phyloP scores from a whole-genome alignment of 1,140 invertebrate genomes.

The Drosophila equinoxialis region DNA sequence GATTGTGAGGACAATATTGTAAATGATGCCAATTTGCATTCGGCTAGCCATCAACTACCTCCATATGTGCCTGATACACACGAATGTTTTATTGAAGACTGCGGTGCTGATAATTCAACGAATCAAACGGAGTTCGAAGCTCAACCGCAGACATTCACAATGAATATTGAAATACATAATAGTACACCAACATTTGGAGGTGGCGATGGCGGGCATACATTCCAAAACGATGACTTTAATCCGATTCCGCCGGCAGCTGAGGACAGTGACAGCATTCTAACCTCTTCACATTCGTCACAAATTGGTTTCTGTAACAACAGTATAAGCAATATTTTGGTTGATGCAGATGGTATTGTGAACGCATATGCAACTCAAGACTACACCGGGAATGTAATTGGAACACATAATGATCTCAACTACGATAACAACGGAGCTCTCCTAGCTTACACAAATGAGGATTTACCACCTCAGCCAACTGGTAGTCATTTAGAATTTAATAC shows the following conservation, averaged over 20 bases:
- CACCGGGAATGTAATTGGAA: slow-evolving; percentile 61
- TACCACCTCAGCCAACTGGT: slow-evolving; percentile 77
- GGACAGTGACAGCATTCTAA: slow-evolving; percentile 73
- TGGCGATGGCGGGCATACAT: slow-evolving; percentile 62
- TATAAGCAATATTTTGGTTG: slow-evolving; percentile 54
- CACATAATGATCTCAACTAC: slow-evolving; percentile 77
- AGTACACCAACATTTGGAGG: slow-evolving; percentile 54
- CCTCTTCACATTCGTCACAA: slow-evolving; percentile 72
- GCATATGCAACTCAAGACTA: slow-evolving; percentile 60
- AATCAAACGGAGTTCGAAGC: slow-evolving; percentile 49
- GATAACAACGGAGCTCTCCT: slow-evolving; percentile 78
- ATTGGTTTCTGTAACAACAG: slow-evolving; percentile 53
- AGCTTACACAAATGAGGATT: slow-evolving; percentile 72
- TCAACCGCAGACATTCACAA: slow-evolving; percentile 70
- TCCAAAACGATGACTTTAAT: slow-evolving; percentile 69
- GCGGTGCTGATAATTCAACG: slow-evolving; percentile 50
- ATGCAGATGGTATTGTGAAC: slow-evolving; percentile 53
- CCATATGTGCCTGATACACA: slow-evolving; percentile 57
- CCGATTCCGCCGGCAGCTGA: slow-evolving; percentile 66
- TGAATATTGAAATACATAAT: slow-evolving; percentile 80
- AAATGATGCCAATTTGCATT: slow-evolving; percentile 80
- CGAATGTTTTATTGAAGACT: slow-evolving; percentile 66
- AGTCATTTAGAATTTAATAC: slow-evolving; percentile 82
- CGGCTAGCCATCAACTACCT: slow-evolving; percentile 73
- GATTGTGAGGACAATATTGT: slow-evolving; percentile 75